These are phyloP conservation scores for Encarsia formosa DNA, from an alignment of 2,888 invertebrate genomes.

Conservation along the genomic window DNA sequence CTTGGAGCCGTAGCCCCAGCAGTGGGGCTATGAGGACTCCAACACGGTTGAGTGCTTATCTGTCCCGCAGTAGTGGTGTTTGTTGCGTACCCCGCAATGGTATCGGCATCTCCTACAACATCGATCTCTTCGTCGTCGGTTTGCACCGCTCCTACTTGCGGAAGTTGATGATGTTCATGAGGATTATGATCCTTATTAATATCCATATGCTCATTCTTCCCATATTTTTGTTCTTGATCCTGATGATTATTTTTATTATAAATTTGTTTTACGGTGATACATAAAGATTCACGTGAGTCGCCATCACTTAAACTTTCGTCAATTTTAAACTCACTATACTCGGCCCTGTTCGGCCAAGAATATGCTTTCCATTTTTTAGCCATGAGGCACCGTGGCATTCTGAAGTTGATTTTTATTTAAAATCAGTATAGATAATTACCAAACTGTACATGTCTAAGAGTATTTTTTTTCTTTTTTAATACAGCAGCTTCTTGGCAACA, in stretches of 20 bases:
- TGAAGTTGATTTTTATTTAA: too few relatives aligned
- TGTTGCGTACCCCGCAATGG: constrained; percentile 37
- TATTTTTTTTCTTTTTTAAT: too few relatives aligned
- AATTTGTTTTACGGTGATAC: constrained; percentile 14
- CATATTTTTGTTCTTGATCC: not conserved
- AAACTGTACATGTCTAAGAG: too few relatives aligned
- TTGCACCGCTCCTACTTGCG: constrained; percentile 12
- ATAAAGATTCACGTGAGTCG: too few relatives aligned
- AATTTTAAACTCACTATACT: too few relatives aligned
- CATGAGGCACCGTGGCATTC: constrained; percentile 96
- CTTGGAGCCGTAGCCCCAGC: constrained; percentile 65
- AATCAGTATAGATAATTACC: too few relatives aligned
- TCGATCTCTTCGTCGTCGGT: constrained; percentile 69
- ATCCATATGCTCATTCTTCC: not conserved
- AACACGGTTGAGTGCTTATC: constrained; percentile 50
- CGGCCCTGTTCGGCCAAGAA: constrained; percentile 67
- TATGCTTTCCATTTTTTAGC: constrained; percentile 93
- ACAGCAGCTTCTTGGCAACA: too few relatives aligned
- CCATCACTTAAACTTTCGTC: constrained; percentile 29
- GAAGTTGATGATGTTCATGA: constrained; percentile 31
- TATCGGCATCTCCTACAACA: constrained; percentile 69
- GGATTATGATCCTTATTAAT: constrained; percentile 11
- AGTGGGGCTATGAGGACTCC: constrained; percentile 72
- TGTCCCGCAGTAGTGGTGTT: not conserved
- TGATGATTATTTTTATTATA: not conserved